phyloP scores from a whole-genome alignment of 2,888 invertebrate genomes.

The Catocala fraxini region DNA sequence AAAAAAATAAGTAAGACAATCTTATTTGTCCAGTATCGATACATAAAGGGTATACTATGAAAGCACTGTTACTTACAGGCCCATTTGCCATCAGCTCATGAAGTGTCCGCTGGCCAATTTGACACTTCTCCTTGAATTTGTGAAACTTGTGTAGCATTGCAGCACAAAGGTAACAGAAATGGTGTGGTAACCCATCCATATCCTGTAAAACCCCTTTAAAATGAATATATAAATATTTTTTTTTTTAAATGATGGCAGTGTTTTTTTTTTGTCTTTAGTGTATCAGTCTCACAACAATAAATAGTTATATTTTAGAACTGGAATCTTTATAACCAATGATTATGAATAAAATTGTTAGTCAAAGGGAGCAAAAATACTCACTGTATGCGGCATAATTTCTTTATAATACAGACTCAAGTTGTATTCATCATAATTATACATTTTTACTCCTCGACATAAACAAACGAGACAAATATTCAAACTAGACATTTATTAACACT shows the following conservation, averaged over 20 bases:
- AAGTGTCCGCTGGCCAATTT: conserved; percentile 59
- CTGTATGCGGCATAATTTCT: conserved; percentile 67
- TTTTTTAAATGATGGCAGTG: too few species aligned
- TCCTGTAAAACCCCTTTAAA: conserved; percentile 39
- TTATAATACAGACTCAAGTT: conserved; percentile 69
- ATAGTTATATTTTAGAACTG: too few species aligned
- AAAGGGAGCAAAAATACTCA: conserved; percentile 43
- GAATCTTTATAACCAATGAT: too few species aligned
- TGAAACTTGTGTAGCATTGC: conserved; percentile 69
- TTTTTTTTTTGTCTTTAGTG: too few species aligned
- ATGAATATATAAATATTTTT: neutral
- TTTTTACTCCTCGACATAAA: conserved; percentile 63
- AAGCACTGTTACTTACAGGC: conserved; percentile 46
- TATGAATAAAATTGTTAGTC: too few species aligned
- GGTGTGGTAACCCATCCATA: conserved; percentile 64
- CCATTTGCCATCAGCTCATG: conserved; percentile 58
- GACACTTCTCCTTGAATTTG: conserved; percentile 74
- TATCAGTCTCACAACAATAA: too few species aligned
- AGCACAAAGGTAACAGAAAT: conserved; percentile 74
- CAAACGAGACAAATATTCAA: conserved; percentile 72
- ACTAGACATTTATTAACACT: conserved; percentile 2
- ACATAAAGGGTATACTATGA: too few species aligned
- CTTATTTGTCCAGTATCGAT: too few species aligned
- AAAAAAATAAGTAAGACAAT: too few species aligned
- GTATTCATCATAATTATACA: conserved; percentile 62